Base-by-base conservation (phyloP, 2,113 vertebrate genomes). In the Copsychus sechellarum region DNA sequence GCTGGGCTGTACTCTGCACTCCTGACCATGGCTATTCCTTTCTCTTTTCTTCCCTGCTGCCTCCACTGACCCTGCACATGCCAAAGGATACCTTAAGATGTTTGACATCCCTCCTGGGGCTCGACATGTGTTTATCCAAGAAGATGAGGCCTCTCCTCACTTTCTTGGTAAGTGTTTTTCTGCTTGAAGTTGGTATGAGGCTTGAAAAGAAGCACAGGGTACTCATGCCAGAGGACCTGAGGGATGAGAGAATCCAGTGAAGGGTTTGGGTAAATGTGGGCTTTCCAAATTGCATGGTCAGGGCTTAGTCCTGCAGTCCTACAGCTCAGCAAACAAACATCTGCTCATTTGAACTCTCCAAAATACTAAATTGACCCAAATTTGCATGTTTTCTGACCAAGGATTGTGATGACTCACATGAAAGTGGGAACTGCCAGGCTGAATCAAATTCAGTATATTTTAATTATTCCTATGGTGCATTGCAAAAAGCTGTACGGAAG, bases 71-170 rank as follows among this genome's bases (percentile, higher is more conserved):
- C 80, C 97, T 92, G 96, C 98, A 96, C 94, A 94, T 98, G 98
- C 98, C 92, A 98, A 98, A 99, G 99, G 99, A 96, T 99, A 98
- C 98, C 98, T 99, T 97, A 99, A 99, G 99, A 99, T 99, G 99
- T 99, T 99, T 99, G 98, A 99, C 95, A 98, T 99, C 97, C 99
- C 99, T 97, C 98, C 99, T 5, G 99, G 99, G 98, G 99, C 99
- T 98, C 99, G 99, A 98, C 99, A 99, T 98, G 98, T 99, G 98
- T 98, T 98, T 97, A 97, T 99, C 98, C 99, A 99, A 98, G 99
- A 99, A 98, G 98, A 99, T 64, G 99, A 99, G 99, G 98, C 98
- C 91, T 99, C 98, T 91, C 99, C 99, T 99, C 99, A 99, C 97
- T 97, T 99, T 98, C 98, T 99, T 98, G 99, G 99, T 99, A 99